phyloP scores from a whole-genome alignment of 2,113 vertebrate species.

The Ginglymostoma cirratum region DNA sequence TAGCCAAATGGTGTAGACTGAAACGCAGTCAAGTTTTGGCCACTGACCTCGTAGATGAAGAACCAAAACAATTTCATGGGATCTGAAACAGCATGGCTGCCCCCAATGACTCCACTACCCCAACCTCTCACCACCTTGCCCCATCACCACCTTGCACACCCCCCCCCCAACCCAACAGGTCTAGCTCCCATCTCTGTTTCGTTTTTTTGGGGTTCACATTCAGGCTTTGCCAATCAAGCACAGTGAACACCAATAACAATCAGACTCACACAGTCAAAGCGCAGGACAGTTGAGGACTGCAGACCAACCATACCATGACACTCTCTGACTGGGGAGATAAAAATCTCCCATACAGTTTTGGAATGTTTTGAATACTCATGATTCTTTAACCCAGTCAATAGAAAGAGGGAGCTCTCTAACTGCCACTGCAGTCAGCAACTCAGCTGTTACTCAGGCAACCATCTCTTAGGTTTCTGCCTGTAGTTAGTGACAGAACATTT shows the following conservation, averaged over 20 bases:
- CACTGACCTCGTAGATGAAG: no score
- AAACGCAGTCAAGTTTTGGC: no score
- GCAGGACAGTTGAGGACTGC: no score
- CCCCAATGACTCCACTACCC: no score
- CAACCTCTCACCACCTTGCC: no score
- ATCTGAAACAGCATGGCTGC: no score
- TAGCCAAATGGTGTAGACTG: no score
- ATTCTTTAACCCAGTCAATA: neutral
- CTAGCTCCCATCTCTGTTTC: neutral
- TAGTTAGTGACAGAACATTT: neutral
- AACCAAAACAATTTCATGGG: no score
- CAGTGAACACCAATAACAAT: no score
- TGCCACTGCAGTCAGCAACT: neutral
- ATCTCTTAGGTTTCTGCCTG: neutral
- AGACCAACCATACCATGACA: neutral
- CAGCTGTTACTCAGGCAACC: neutral
- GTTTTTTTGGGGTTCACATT: neutral
- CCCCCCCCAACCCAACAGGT: neutral
- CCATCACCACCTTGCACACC: no score
- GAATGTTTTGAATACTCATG: neutral
- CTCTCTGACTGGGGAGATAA: neutral
- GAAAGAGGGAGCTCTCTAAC: neutral
- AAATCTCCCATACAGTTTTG: neutral
- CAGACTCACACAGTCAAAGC: no score
- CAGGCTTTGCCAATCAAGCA: no score